These are phyloP conservation scores for Cephus rjabovi DNA, from an alignment of 2,888 invertebrate genomes.

Conservation along the genomic window DNA sequence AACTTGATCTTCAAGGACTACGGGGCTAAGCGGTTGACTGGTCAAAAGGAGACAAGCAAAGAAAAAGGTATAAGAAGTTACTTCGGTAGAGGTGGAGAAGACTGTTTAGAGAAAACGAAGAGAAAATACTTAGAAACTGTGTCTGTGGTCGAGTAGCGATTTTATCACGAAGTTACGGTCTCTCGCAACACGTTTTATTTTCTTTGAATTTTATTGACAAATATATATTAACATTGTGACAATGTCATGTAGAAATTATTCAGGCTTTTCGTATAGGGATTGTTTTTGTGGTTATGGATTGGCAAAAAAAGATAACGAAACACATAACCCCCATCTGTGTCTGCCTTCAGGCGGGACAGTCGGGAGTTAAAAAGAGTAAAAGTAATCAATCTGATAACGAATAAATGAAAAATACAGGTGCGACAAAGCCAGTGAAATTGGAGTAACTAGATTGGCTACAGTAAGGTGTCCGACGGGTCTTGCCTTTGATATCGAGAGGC, in stretches of 20 bases:
- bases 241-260: no score
- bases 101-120: background rate
- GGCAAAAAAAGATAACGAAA: background rate
- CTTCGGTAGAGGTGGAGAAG: background rate
- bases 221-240: background rate
- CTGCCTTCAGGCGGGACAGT: background rate
- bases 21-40: background rate
- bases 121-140: background rate
- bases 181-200: background rate
- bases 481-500: slow-evolving; percentile 93
- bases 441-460: slow-evolving; percentile 86
- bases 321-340: background rate
- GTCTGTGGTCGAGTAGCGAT: background rate
- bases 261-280: background rate
- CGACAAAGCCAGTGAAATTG: slow-evolving; percentile 90
- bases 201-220: background rate
- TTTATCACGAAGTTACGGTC: background rate
- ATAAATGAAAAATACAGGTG: slow-evolving; percentile 74
- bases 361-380: background rate
- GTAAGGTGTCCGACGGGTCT: slow-evolving; percentile 91
- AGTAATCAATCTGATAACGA: slow-evolving; percentile 14
- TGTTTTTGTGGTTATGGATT: background rate
- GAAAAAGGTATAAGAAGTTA: background rate
- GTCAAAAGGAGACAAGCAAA: background rate
- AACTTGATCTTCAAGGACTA: background rate